Evolutionary conservation across 2,113 vertebrate species (phyloP).

Genomic region (Zapornia atra): DNA sequence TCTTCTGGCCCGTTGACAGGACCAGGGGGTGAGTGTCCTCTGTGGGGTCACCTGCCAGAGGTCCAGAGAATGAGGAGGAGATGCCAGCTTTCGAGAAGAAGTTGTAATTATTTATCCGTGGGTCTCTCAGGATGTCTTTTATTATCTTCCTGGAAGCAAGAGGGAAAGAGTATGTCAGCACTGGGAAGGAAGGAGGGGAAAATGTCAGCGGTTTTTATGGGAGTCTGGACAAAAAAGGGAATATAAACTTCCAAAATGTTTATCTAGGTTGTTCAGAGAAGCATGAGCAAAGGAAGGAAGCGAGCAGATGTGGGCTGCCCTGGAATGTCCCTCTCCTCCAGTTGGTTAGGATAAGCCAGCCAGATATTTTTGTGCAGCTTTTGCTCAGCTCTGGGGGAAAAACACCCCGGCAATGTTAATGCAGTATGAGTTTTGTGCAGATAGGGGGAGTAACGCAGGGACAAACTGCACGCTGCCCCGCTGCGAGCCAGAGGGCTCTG

Average conservation of each 20-base stretch:
- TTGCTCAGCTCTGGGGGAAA: not conserved
- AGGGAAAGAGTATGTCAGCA: not conserved
- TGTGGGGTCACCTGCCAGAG: conserved; percentile 59
- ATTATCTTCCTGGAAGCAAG: conserved; percentile 36
- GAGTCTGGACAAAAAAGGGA: not conserved
- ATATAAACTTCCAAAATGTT: not conserved
- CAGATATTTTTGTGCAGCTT: not conserved
- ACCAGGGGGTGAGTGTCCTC: not conserved
- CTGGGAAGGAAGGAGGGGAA: not conserved
- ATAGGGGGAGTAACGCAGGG: not conserved
- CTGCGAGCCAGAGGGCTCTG: not conserved
- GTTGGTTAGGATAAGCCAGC: not conserved
- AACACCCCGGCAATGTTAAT: not conserved
- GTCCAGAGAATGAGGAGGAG: conserved; percentile 68
- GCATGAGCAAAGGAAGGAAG: fast-evolving
- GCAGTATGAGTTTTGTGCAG: not conserved
- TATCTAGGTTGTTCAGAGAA: not conserved
- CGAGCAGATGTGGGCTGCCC: fast-evolving
- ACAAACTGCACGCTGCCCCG: not conserved
- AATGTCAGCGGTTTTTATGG: not conserved
- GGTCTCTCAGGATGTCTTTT: conserved; percentile 54
- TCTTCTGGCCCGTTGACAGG: not conserved
- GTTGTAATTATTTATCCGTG: conserved; percentile 64
- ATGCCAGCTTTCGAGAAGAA: conserved; percentile 17
- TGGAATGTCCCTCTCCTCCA: not conserved